Evolutionary conservation across 2,797 vertebrate genomes (phyloP), one percentile per base, ranked within the genome.

Genomic region (Australoheros facetus): DNA sequence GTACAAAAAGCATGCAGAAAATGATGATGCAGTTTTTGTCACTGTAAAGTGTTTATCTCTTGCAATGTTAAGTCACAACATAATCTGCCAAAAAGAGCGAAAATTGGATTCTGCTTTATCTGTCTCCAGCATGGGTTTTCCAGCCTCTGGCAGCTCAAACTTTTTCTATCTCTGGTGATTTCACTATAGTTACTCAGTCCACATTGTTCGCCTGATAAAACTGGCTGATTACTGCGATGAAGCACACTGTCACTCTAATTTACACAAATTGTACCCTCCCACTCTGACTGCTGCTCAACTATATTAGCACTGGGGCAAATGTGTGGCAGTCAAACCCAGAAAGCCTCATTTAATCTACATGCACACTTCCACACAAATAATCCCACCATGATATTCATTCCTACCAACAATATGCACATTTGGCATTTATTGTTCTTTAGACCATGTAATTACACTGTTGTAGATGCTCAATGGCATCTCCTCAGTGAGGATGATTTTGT

Each of bases 161-260:
- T 70, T 75, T 75, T 83, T 76, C 60, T 75, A 81, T 90, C 76
- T 85, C 32, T 62, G 55, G 62, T 59, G 56, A 85, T 85, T 71
- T 62, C 72, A 28, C 83, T 64, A 30, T 75, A 55, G 60, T 76
- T 76, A 32, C 62, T 82, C 53, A 72, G 73, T 75, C 77, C 66
- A 78, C 86, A 77, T 85, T 86, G 81, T 83, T 83, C 42, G 9
- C 76, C 84, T 78, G 90, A 93, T 91, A 87, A 77, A 92, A 88
- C 81, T 69, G 76, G 78, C 80, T 91, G 90, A 94, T 95, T 94
- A 93, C 80, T 57, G 85, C 87, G 19, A 93, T 94, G 91, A 92
- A 80, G 83, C 90, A 71, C 71, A 37, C 79, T 92, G 94, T 93
- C 94, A 93, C 92, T 94, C 91, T 87, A 87, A 89, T 91, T 91